These are phyloP conservation scores for Anguilla megastoma DNA, from an alignment of 2,797 vertebrate genomes.

Conservation along the genomic window DNA sequence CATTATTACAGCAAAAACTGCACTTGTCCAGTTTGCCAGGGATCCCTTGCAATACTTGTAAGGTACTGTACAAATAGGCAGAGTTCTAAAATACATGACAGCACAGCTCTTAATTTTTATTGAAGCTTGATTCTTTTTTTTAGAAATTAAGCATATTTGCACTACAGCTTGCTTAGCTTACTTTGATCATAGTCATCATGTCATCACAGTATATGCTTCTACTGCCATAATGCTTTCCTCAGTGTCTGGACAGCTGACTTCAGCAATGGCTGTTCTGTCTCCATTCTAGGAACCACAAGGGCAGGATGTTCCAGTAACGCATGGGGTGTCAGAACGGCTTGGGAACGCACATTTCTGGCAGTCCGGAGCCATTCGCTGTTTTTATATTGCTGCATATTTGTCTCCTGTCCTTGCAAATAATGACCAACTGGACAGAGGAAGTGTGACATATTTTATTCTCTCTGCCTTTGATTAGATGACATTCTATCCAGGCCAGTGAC, in stretches of 20 bases:
- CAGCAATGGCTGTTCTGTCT: background rate
- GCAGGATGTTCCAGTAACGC: conserved; percentile 21
- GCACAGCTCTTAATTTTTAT: background rate
- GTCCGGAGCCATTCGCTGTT: background rate
- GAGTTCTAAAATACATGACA: background rate
- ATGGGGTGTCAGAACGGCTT: conserved; percentile 11
- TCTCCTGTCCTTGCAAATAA: background rate
- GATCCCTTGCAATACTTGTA: background rate
- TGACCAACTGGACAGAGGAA: conserved; percentile 17
- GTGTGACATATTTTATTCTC: background rate
- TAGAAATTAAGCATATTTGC: background rate
- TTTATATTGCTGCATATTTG: conserved; percentile 18
- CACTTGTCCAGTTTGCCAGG: background rate
- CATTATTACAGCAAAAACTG: background rate
- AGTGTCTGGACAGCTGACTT: background rate
- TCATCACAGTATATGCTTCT: background rate
- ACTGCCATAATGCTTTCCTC: background rate
- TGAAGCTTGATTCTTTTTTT: background rate
- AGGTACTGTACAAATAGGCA: background rate
- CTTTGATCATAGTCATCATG: background rate
- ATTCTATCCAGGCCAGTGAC: background rate
- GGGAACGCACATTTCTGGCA: conserved; percentile 24
- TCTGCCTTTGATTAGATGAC: background rate
- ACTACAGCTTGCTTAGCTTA: background rate
- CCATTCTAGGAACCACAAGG: background rate